Conservation (phyloP, 23 tunicate genomes). For the Phallusia fumigata region DNA sequence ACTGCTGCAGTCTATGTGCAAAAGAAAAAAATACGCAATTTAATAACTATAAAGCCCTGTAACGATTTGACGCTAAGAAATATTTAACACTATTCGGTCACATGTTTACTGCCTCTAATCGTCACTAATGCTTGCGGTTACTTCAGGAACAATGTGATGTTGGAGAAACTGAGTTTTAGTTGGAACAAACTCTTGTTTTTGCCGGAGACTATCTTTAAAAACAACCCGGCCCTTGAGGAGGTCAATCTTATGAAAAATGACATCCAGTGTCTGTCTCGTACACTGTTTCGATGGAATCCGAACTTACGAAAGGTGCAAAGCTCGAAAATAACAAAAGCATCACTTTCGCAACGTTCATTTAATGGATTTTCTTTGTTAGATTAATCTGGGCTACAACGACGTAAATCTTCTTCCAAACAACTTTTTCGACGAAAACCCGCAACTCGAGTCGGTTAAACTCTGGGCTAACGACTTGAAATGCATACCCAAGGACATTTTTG, state of each 20-base stretch:
- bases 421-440: slow-evolving; percentile 30
- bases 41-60: background rate
- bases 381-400: slow-evolving; percentile 73
- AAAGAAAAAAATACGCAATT: background rate
- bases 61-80: too few relatives aligned
- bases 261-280: slow-evolving; percentile 46
- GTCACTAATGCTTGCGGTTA: background rate
- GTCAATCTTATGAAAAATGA: slow-evolving; percentile 37
- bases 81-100: too few relatives aligned
- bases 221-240: slow-evolving; percentile 25
- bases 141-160: slow-evolving; percentile 48
- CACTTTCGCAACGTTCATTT: too few relatives aligned
- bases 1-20: background rate
- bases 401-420: slow-evolving; percentile 53
- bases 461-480: slow-evolving; percentile 78
- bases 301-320: slow-evolving; percentile 29
- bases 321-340: too few relatives aligned
- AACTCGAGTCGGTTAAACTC: slow-evolving; percentile 35
- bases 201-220: slow-evolving; percentile 40
- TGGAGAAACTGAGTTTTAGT: slow-evolving; percentile 52
- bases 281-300: slow-evolving; percentile 39
- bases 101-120: background rate
- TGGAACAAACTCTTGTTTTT: slow-evolving; percentile 66
- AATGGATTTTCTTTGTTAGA: too few relatives aligned
- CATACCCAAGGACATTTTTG: slow-evolving; percentile 48